Evolutionary conservation across 2,797 vertebrate species (phyloP), one percentile per base, ranked within the genome.

Genomic region (Mastacembelus armatus): DNA sequence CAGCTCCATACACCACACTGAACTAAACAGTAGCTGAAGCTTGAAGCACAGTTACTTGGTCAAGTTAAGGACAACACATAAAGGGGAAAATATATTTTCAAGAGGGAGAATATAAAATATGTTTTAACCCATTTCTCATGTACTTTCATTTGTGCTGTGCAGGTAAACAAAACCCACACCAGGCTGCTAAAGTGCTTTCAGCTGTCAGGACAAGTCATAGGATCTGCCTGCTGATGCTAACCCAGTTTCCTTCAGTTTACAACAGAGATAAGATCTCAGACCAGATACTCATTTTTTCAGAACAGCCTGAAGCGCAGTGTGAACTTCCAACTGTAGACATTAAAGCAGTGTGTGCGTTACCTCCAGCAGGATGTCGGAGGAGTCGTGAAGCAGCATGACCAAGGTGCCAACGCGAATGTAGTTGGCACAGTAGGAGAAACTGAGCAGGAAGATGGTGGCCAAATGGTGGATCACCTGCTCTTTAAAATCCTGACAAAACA

Each of bases 401-500:
- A 99, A 91, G 0, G 96, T 98, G 29, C 97, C 97, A 0, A 97
- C 91, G 0, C 97, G 96, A 69, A 98, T 87, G 71, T 96, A 98
- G 84, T 97, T 98, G 73, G 95, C 93, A 14, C 95, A 96, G 92
- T 97, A 98, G 58, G 97, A 99, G 93, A 98, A 99, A 74, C 94
- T 94, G 32, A 99, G 95, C 86, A 98, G 93, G 71, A 96, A 91
- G 74, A 98, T 96, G 62, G 97, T 98, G 66, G 96, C 95, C 0
- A 98, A 92, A 2, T 98, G 97, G 82, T 98, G 97, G 73, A 98
- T 91, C 61, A 99, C 93, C 78, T 99, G 97, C 39, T 98, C 96
- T 54, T 95, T 96, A 77, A 98, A 98, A 60, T 98, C 97, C 97
- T 98, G 65, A 14, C 10, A 51, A 52, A 74, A 5, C 2, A 71